A percentile compares a stretch with the other conserved stretches of the same genome.
phyloP scores from a whole-genome alignment of 2,797 vertebrate genomes.

The Lophotriccus pileatus region DNA sequence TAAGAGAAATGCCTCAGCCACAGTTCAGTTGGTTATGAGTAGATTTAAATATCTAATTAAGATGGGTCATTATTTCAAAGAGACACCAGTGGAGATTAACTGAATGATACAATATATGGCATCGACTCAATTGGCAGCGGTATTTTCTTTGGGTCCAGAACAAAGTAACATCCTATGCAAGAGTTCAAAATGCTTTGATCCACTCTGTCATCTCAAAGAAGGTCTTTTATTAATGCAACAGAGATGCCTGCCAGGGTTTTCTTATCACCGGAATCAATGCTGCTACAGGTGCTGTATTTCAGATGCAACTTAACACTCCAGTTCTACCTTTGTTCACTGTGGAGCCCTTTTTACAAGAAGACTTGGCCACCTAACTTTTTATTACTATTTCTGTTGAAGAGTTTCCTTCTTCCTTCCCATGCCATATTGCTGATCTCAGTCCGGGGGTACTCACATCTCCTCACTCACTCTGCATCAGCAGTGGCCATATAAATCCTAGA shows the following conservation, averaged over 20 bases:
- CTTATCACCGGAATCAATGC: conserved; percentile 31
- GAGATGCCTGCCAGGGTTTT: conserved; percentile 8
- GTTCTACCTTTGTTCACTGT: neutral
- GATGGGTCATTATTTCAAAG: conserved; percentile 28
- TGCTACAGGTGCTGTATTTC: conserved; percentile 22
- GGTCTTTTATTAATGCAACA: neutral
- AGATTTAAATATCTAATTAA: conserved; percentile 34
- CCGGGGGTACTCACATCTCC: neutral
- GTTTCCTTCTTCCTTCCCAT: neutral
- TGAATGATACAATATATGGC: neutral
- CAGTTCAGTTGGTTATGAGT: neutral
- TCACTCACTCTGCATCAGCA: neutral
- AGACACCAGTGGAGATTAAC: neutral
- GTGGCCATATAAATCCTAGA: neutral
- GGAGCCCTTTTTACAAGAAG: neutral
- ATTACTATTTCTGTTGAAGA: neutral
- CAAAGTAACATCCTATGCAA: neutral
- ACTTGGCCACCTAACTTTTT: neutral
- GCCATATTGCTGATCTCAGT: neutral
- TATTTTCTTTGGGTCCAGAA: neutral
- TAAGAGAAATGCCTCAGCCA: conserved; percentile 12
- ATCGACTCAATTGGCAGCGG: neutral
- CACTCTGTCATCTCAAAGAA: conserved; percentile 6
- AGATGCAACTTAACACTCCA: neutral
- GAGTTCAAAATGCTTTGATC: conserved; percentile 32